These are phyloP conservation scores for Schizopygopsis pylzovi DNA, from an alignment of 2,797 vertebrate genomes.

Conservation along the genomic window DNA sequence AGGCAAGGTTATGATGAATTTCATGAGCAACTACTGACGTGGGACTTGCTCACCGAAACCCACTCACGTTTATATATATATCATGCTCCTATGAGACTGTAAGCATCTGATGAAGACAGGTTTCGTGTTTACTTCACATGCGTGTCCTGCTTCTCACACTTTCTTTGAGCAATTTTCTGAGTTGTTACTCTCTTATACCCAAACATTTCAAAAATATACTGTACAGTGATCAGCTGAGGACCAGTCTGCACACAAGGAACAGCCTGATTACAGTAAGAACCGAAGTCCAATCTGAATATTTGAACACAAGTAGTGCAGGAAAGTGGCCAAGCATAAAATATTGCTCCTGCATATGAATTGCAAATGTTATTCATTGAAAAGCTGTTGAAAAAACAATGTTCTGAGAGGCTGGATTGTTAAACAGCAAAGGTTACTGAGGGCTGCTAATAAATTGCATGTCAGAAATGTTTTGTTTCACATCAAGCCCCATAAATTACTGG, in stretches of 20 bases:
- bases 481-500: constrained; percentile 36
- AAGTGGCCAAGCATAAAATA: not conserved
- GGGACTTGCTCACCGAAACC: constrained; percentile 14
- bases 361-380: constrained; percentile 19
- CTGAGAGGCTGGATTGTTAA: constrained; percentile 10
- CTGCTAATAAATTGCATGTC: constrained; percentile 64
- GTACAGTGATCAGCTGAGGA: not conserved
- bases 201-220: not conserved
- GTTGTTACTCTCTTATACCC: not conserved
- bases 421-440: constrained; percentile 44
- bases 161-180: not conserved
- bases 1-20: constrained; percentile 11
- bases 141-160: not conserved
- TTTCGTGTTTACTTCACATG: not conserved
- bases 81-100: constrained; percentile 1
- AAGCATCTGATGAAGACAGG: not conserved
- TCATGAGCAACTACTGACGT: constrained; percentile 7
- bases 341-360: constrained; percentile 12
- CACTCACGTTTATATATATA: constrained; percentile 16
- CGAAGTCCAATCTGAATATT: not conserved
- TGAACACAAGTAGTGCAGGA: not conserved
- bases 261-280: constrained; percentile 1
- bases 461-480: constrained; percentile 61
- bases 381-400: not conserved
- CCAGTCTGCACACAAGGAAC: not conserved